A percentile compares a stretch with the other conserved stretches of the same genome.
These are phyloP conservation scores for Dolichotis patagonum DNA, from an alignment of 2,113 vertebrate species.

Conservation along the genomic window DNA sequence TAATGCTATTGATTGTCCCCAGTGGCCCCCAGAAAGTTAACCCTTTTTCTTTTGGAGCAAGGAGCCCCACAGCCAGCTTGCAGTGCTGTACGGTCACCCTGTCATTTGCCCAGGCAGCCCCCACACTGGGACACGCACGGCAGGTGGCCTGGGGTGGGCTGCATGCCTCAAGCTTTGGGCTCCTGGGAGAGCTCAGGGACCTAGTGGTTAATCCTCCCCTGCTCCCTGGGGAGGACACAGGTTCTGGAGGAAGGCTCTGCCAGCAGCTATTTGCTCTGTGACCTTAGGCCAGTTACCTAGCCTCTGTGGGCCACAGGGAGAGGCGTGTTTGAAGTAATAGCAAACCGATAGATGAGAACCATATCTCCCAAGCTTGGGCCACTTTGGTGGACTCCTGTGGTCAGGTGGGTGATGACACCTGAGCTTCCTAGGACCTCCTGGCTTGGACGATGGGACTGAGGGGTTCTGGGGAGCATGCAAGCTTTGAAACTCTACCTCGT, in stretches of 20 bases:
- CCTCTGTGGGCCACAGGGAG: background rate
- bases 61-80: background rate
- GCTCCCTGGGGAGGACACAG: background rate
- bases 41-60: background rate
- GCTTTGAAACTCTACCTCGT: no score
- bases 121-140: fast-evolving
- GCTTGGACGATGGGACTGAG: no score
- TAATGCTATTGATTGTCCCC: background rate
- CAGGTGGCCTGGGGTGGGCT: fast-evolving
- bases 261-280: background rate
- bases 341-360: no score
- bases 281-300: background rate
- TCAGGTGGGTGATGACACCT: background rate
- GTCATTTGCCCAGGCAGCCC: fast-evolving
- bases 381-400: fast-evolving
- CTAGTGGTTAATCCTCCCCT: background rate
- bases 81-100: fast-evolving
- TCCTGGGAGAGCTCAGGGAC: fast-evolving
- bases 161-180: background rate
- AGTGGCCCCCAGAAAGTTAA: background rate
- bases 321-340: no score
- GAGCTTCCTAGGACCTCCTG: background rate
- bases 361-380: fast-evolving
- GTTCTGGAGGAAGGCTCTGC: background rate
- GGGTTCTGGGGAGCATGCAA: background rate